Evolutionary conservation across 2,113 vertebrate genomes (phyloP), one percentile per base, ranked within the genome.

Genomic region (Pseudolaguvia tuberculata): DNA sequence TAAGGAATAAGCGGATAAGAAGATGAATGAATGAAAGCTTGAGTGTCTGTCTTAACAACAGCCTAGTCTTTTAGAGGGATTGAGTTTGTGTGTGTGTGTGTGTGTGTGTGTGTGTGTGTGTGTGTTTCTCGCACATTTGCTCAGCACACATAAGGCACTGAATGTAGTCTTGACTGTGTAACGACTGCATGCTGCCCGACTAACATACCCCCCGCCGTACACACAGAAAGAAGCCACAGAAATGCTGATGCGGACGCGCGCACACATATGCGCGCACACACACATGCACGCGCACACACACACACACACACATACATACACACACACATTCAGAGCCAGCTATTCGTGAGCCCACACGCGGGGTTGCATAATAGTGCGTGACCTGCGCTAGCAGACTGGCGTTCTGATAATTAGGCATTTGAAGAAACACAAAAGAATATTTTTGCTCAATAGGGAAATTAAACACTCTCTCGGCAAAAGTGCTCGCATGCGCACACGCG

Each of bases 401-500:
- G 25, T 80, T 23, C 66, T 62, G 45, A 70, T 70, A 70, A 72
- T 72, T 52, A 59, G n/a, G 25, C 61, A 69, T 68, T 71, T 76
- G 6, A 20, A 17, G 31, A 23, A 59, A 23, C 62, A 59, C 35
- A 69, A 70, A 72, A 29, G n/a, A 23, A 68, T 56, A 12, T 76
- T 55, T 42, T 56, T 68, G n/a, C 62, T 53, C 63, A 14, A 65
- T 71, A 57, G 18, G 69, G 55, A 73, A 68, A 80, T 76, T 45
- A 53, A 72, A 59, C 39, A 21, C 75, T 53, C 56, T 67, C 61
- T 76, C 29, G 15, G 13, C 51, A 59, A 75, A 73, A 73, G 73
- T 78, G 80, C 87, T 84, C 83, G 83, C 83, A 79, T 77, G 4
- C 45, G 48, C 31, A 29, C 75, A 3, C 72, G 82, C 79, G 85